Evolutionary conservation across 2,797 vertebrate species (phyloP), one percentile per base, ranked within the genome.

Genomic region (Zenarchopterus dispar): DNA sequence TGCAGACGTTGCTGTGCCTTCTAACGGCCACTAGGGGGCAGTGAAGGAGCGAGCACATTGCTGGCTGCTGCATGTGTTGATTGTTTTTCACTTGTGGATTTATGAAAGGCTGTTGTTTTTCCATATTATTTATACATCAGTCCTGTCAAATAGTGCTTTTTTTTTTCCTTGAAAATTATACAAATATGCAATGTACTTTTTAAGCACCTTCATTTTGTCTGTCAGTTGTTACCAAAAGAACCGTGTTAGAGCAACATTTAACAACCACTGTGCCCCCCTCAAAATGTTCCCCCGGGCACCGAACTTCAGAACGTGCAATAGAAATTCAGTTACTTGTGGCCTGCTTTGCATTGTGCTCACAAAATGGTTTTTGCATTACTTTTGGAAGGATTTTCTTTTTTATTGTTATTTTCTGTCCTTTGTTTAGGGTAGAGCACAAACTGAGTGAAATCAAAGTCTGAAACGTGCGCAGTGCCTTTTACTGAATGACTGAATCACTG

Each of bases 381-480:
- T 73, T 50, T 5, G 17, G 17, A 17, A 22, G 21, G 5, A 18
- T 33, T 18, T 33, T 19, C 18, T 16, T 23, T 23, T 15, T n/a
- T 2, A 26, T 10, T 2, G 23, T 59, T 52, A 42, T 19, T 48
- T 6, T 13, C 33, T 13, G 11, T 36, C 33, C 33, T 39, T 39
- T 39, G 13, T 39, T 39, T 39, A 15, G 36, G 36, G 13, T 39
- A 15, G 36, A 39, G 36, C 36, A 39, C 36, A 39, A 39, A 39
- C 36, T 15, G 13, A 39, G 36, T 39, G 36, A 39, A 39, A 39
- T 39, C 13, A 39, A 15, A 39, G 13, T 39, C 41, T 18, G 36
- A 60, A 31, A 11, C 23, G 66, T 45, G 74, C 47, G n/a, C 53
- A 58, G 81, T 83, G 86, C 86, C 86, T 89, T 80, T 64, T 70